These are phyloP conservation scores for Chaenogobius annularis DNA, from an alignment of 2,113 vertebrate species.

Conservation along the genomic window DNA sequence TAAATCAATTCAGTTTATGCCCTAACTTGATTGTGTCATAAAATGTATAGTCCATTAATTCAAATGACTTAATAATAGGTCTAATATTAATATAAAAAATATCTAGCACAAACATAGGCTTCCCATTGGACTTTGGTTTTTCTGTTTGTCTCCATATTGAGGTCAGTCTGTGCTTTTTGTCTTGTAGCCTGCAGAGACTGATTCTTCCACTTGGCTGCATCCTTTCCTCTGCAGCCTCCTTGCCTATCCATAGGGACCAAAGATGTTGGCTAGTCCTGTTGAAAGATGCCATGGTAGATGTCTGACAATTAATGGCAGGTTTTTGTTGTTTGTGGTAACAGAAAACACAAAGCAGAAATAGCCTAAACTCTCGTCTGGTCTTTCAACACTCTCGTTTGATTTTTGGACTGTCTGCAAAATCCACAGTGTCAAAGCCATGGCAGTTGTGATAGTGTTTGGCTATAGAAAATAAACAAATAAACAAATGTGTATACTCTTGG, in stretches of 20 bases:
- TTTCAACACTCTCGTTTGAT: neutral
- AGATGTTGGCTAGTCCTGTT: slow-evolving; percentile 30
- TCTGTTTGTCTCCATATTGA: slow-evolving; percentile 41
- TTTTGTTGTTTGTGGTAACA: neutral
- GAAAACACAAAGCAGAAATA: neutral
- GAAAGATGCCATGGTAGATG: slow-evolving; percentile 35
- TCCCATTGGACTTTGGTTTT: slow-evolving; percentile 1
- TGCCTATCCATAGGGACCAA: slow-evolving; percentile 37
- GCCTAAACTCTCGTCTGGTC: neutral
- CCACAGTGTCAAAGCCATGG: neutral
- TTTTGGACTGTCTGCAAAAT: too few relatives aligned
- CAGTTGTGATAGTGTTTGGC: too few relatives aligned
- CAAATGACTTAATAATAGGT: neutral
- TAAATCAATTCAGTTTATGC: too few relatives aligned
- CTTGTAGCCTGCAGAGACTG: slow-evolving; percentile 56
- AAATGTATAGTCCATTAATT: too few relatives aligned
- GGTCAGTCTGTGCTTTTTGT: slow-evolving; percentile 63
- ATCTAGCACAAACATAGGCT: neutral
- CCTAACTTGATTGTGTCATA: too few relatives aligned
- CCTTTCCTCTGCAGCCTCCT: slow-evolving; percentile 29
- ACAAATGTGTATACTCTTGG: neutral
- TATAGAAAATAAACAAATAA: too few relatives aligned
- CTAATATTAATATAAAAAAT: neutral
- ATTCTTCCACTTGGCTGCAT: slow-evolving; percentile 57
- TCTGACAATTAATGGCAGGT: slow-evolving; percentile 10